A percentile compares a stretch with the other conserved stretches of the same genome.
Conservation (phyloP, 2,888 invertebrate species). For the Torymus texanus region DNA sequence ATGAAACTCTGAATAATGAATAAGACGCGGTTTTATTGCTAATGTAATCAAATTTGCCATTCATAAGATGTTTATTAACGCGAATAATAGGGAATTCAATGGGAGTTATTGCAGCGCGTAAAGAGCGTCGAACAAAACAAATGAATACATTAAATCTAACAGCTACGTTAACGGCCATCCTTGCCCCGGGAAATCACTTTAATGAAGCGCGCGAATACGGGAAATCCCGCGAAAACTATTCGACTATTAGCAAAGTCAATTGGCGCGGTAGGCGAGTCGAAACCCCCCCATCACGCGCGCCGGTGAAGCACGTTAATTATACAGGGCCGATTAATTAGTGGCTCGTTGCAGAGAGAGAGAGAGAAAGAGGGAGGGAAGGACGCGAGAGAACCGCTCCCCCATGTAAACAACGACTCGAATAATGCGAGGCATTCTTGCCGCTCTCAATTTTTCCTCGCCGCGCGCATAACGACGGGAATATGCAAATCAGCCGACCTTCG, state of each 20-base stretch:
- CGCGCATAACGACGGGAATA: constrained; percentile 36
- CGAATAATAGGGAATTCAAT: too few species aligned
- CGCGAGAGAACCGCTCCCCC: not conserved
- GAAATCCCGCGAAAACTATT: constrained; percentile 25
- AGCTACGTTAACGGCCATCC: not conserved
- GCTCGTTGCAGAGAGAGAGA: not conserved
- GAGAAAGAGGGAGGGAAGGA: too few species aligned
- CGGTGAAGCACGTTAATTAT: constrained; percentile 12
- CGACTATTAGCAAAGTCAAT: constrained; percentile 7
- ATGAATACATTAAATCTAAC: constrained; percentile 2
- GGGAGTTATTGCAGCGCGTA: not conserved
- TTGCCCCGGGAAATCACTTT: not conserved
- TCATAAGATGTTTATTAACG: not conserved
- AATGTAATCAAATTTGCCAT: not conserved
- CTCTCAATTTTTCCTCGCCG: constrained; percentile 5
- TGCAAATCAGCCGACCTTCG: constrained; percentile 43
- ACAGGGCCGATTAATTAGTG: constrained; percentile 36
- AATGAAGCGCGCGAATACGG: not conserved
- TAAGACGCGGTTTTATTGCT: constrained; percentile 1
- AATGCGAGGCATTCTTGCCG: not conserved
- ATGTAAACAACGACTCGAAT: constrained; percentile 30
- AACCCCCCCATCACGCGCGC: too few species aligned
- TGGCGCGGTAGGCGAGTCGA: not conserved
- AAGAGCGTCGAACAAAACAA: too few species aligned
- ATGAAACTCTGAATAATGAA: too few species aligned